phyloP scores from a whole-genome alignment of 2,888 invertebrate species.

The Nephrocerus scutellatus region DNA sequence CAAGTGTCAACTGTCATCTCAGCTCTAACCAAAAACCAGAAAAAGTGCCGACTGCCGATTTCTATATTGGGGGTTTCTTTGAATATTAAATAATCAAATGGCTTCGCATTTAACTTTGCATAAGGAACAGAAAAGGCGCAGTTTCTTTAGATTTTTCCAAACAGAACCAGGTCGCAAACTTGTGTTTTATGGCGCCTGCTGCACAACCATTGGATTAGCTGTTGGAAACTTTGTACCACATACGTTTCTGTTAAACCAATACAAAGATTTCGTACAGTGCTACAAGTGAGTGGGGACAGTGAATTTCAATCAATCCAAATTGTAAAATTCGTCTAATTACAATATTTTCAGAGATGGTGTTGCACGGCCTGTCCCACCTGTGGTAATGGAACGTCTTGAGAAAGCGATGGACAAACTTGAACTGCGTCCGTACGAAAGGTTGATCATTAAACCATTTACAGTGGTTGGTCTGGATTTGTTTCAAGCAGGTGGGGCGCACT shows the following conservation, averaged over 20 bases:
- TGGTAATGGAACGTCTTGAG: constrained; percentile 50
- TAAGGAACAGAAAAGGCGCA: constrained; percentile 9
- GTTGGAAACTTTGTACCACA: constrained; percentile 54
- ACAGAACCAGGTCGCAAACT: constrained; percentile 52
- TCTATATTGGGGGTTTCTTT: no score
- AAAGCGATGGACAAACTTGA: constrained; percentile 57
- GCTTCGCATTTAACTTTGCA: no score
- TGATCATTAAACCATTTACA: constrained; percentile 58
- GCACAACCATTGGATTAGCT: constrained; percentile 46
- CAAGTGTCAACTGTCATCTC: no score
- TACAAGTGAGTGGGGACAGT: constrained; percentile 57
- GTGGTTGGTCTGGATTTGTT: constrained; percentile 68
- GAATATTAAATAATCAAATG: no score
- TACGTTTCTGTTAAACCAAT: constrained; percentile 55
- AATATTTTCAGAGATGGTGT: constrained; percentile 53
- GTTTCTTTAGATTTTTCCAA: constrained; percentile 28
- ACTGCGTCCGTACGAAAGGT: constrained; percentile 49
- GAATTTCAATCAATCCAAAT: no score
- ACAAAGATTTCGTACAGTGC: constrained; percentile 56
- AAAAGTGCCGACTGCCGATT: no score
- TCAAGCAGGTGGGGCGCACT: constrained; percentile 55
- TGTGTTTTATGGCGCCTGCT: constrained; percentile 49
- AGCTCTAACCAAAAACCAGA: no score
- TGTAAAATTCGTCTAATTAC: neutral
- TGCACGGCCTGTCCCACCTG: constrained; percentile 51